Base-by-base conservation (phyloP, 1,140 invertebrate species). In the Diachasma alloeum region DNA sequence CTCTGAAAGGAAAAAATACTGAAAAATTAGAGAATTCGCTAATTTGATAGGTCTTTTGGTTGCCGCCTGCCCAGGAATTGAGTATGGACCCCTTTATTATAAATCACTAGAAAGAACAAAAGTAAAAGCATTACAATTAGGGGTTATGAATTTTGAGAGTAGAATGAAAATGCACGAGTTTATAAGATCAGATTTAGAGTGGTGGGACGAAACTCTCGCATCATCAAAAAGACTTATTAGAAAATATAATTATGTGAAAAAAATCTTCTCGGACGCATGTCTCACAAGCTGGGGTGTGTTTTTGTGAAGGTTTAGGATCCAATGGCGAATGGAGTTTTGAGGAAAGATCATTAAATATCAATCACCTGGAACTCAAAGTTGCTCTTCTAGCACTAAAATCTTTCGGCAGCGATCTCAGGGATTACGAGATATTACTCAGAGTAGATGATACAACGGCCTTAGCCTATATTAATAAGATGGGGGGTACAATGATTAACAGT, bases 301-400 rank as follows among this genome's bases (percentile, higher is more conserved):
- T n/a, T n/a, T n/a, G n/a, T n/a, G n/a, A n/a, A n/a, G n/a, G n/a
- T n/a, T n/a, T n/a, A n/a, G n/a, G n/a, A n/a, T n/a, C n/a, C n/a
- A n/a, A n/a, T n/a, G n/a, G 83, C 44, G 77, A 77, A 17, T 84
- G 82, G 82, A 44, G 26, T 24, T 4, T 67, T 22, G 22, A 26
- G 26, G 81, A 83, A 74, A 66, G 72, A 44, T 42, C 68, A 15
- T 59, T 78, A 5, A 81, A 85, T 69, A 85, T 84, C 17, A 84
- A 82, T 79, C 70, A 66, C 11, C 37, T 72, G 31, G 69, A 76
- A 56, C 24, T 76, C 4, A 59, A 66, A 66, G 75, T 53, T 44
- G 75, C 69, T 2, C 39, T 72, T 26, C 24, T 72, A 26, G 69
- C 69, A 42, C 39, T 72, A 19, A 78, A 78, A 75, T 74, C 48